Conservation (phyloP, 2,113 vertebrate genomes). For the Phodopus roborovskii region DNA sequence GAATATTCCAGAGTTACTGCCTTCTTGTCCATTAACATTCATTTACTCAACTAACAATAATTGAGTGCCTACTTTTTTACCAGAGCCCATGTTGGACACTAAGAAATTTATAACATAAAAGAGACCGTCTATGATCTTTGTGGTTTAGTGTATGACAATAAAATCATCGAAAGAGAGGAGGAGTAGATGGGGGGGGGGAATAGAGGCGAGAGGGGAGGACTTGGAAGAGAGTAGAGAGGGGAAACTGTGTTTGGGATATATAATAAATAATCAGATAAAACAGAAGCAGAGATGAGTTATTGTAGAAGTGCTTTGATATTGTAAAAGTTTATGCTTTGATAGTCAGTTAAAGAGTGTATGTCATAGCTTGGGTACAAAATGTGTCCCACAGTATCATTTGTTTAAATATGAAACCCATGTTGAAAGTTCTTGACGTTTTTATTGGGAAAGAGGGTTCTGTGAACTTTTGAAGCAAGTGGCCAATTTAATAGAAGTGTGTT, state of each 20-base stretch:
- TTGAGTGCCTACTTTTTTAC: not conserved
- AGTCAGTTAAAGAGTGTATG: not conserved
- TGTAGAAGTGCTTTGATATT: too few relatives aligned
- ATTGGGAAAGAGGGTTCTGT: too few relatives aligned
- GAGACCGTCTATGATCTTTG: not conserved
- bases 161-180: not conserved
- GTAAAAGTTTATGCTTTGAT: not conserved
- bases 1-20: not conserved
- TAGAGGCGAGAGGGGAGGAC: not conserved
- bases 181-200: not conserved
- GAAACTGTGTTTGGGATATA: not conserved
- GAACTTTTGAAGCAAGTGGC: not conserved
- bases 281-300: not conserved
- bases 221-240: not conserved
- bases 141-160: too few relatives aligned
- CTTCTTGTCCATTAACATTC: not conserved
- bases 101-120: not conserved
- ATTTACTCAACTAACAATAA: not conserved
- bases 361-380: not conserved
- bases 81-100: not conserved
- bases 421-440: not conserved
- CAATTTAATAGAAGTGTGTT: not conserved
- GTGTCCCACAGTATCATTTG: not conserved
- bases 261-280: not conserved
- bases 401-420: not conserved